These are phyloP conservation scores for Ophion slaviceki DNA, from an alignment of 2,888 invertebrate species.

Conservation along the genomic window DNA sequence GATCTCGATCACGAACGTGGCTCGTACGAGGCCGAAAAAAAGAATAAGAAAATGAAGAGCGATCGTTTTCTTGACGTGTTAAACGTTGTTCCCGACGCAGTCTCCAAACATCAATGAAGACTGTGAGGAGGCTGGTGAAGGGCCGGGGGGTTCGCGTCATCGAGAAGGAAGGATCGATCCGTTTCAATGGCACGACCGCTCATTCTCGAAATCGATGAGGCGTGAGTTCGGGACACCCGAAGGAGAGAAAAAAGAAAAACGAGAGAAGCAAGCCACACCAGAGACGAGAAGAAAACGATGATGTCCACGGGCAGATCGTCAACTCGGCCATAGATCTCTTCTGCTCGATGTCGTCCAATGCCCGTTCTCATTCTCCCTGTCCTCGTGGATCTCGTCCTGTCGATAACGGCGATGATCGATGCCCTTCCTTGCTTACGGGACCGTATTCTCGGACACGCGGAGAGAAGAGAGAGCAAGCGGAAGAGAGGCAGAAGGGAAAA, in stretches of 20 bases:
- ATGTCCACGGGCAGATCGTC: conserved; percentile 55
- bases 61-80: conserved; percentile 59
- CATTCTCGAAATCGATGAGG: conserved; percentile 80
- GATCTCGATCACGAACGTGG: background rate
- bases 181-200: conserved; percentile 75
- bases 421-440: conserved; percentile 69
- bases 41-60: conserved; percentile 54
- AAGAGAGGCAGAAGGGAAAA: conserved; percentile 16
- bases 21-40: conserved; percentile 51
- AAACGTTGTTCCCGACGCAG: conserved; percentile 43
- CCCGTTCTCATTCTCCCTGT: conserved; percentile 72
- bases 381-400: conserved; percentile 77
- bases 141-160: conserved; percentile 28
- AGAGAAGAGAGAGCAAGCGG: conserved; percentile 14
- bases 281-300: conserved; percentile 48
- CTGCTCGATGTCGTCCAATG: conserved; percentile 72
- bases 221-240: conserved; percentile 75
- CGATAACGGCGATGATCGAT: conserved; percentile 83
- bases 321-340: conserved; percentile 75
- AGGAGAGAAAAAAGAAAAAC: conserved; percentile 43
- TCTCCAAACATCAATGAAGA: conserved; percentile 41
- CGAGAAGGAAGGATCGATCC: conserved; percentile 66
- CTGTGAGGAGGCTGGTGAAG: conserved; percentile 38
- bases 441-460: conserved; percentile 41
- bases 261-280: conserved; percentile 16